Percentiles rank a stretch among this genome's conserved stretches.
Evolutionary conservation across 2,113 vertebrate species (phyloP).

Genomic region (Cranoglanis bouderius): DNA sequence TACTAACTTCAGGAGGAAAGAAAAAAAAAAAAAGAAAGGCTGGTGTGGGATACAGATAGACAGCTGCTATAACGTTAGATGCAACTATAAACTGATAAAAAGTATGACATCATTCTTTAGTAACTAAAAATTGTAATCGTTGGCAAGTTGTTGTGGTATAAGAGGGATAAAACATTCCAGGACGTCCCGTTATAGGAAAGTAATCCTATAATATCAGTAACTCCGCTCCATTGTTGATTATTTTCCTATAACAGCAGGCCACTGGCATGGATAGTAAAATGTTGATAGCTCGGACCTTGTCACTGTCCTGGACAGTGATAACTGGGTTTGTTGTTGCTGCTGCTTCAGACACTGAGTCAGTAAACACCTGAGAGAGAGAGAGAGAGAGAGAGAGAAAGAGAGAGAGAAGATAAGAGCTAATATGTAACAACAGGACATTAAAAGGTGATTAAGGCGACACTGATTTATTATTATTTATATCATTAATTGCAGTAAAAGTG

Average conservation of each 20-base stretch:
- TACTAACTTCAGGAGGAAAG: not conserved
- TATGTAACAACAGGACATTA: no score
- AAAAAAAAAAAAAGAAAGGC: not conserved
- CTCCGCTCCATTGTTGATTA: not conserved
- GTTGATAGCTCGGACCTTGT: slow-evolving; percentile 56
- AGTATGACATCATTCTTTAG: not conserved
- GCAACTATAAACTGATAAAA: not conserved
- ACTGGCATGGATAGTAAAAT: not conserved
- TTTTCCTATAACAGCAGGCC: not conserved
- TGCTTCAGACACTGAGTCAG: not conserved
- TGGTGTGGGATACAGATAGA: no score
- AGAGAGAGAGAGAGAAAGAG: not conserved
- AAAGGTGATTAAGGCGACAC: not conserved
- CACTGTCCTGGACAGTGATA: slow-evolving; percentile 65
- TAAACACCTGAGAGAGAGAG: slow-evolving; percentile 65
- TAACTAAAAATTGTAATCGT: not conserved
- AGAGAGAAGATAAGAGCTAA: not conserved
- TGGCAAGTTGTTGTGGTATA: not conserved
- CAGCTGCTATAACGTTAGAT: not conserved
- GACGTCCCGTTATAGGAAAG: not conserved
- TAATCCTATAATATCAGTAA: not conserved
- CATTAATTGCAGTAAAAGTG: not conserved
- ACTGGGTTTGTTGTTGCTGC: slow-evolving; percentile 38
- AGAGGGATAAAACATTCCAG: not conserved
- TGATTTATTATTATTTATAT: not conserved